Percentiles rank a stretch among this genome's conserved stretches.
These are phyloP conservation scores for Heliopora coerulea DNA, from an alignment of 92 coral and sea anemone genomes.

Conservation along the genomic window DNA sequence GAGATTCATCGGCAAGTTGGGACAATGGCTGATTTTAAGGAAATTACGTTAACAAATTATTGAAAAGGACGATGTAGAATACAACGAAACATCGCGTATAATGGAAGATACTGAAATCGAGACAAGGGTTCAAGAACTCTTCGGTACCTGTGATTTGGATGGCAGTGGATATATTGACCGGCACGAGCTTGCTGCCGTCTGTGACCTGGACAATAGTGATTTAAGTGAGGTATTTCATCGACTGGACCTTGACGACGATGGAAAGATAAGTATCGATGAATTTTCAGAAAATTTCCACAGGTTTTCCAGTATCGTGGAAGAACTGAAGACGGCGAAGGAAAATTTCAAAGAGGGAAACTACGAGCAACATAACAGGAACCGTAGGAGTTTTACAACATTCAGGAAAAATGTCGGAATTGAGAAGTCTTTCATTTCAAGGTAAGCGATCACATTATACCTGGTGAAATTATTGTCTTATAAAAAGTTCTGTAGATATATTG, in stretches of 20 bases:
- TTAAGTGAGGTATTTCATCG: conserved; percentile 82
- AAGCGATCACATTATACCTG: too few species aligned
- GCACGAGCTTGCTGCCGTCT: conserved; percentile 94
- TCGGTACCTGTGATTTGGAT: conserved; percentile 89
- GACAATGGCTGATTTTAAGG: background rate
- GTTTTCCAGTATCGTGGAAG: conserved; percentile 79
- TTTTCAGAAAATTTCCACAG: conserved; percentile 90
- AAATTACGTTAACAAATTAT: background rate
- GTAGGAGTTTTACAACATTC: conserved; percentile 48
- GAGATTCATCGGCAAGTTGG: background rate
- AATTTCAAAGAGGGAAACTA: conserved; percentile 24
- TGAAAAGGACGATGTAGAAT: background rate
- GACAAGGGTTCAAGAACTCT: conserved; percentile 55
- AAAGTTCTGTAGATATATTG: too few species aligned
- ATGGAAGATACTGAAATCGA: background rate
- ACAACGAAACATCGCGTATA: too few species aligned
- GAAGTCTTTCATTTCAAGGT: conserved; percentile 66
- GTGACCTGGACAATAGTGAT: conserved; percentile 87
- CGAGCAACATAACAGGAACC: background rate
- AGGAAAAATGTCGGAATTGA: conserved; percentile 71
- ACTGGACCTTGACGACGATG: conserved; percentile 89
- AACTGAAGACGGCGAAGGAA: conserved; percentile 65
- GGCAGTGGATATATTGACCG: conserved; percentile 93
- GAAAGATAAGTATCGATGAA: conserved; percentile 93
- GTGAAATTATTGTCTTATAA: too few species aligned